Evolutionary conservation across 2,113 vertebrate species (phyloP), one percentile per base, ranked within the genome.

Genomic region (Solea solea): DNA sequence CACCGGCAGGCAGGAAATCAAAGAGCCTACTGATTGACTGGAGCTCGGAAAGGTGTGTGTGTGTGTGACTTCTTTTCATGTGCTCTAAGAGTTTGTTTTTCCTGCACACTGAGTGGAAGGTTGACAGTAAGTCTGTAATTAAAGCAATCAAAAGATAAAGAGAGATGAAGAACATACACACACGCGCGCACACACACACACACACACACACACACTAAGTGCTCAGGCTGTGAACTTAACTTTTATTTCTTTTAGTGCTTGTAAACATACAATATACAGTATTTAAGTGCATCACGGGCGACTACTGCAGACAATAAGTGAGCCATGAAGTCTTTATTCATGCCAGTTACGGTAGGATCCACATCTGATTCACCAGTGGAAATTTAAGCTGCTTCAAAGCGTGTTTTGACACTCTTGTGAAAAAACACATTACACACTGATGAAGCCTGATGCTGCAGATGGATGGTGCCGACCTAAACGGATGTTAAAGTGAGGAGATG

Each of bases 141-240:
- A 94, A 92, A 86, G 87, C 89, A 91, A 93, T 94, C 90, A 91
- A 87, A 92, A 90, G 90, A 89, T 90, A 85, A 90, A 89, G 81
- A 78, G 64, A 78, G 78, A 85, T 75, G 78, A 84, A 88, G 78
- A 81, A 45, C 58, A 69, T 11, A 34, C 28, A 41, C 64, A 50
- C 61, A 44, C 16, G 49, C 57, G 69, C 12, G 49, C 39, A 44
- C 39, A 51, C 51, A 56, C 45, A 56, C 57, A n/a, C 10, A 8
- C 34, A 69, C 69, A 46, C 49, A 53, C 40, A 34, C 25, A 9
- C 21, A n/a, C 27, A 72, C 16, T 3, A 3, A 34, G 14, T 11
- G 9, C 21, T 16, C 8, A 15, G n/a, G 9, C 9, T 13, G 28
- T 52, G 40, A 34, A 65, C 41, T n/a, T 14, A 54, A 21, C 39